Evolutionary conservation across 2,888 invertebrate species (phyloP).

Genomic region (Ophion ventricosus): DNA sequence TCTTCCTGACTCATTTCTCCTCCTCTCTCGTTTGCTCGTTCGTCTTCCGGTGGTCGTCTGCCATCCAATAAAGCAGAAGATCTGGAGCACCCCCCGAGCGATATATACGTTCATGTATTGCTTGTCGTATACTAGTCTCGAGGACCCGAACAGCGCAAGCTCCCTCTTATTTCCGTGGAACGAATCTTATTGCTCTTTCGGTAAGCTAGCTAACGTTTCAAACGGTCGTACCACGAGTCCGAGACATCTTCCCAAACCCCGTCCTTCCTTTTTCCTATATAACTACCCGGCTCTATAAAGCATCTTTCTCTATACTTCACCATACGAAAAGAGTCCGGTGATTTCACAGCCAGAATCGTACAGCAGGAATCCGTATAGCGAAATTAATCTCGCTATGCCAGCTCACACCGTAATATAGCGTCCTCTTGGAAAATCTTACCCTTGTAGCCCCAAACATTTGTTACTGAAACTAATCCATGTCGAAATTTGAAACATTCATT

Average conservation of each 20-base stretch:
- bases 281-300: slow-evolving; percentile 11
- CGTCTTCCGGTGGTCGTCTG: slow-evolving; percentile 40
- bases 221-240: slow-evolving; percentile 40
- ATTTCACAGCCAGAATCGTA: slow-evolving; percentile 26
- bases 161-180: slow-evolving; percentile 57
- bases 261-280: slow-evolving; percentile 27
- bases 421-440: slow-evolving; percentile 15
- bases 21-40: slow-evolving; percentile 18
- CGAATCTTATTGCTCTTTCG: slow-evolving; percentile 57
- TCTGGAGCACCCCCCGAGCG: slow-evolving; percentile 31
- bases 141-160: slow-evolving; percentile 34
- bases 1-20: too few species aligned
- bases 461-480: slow-evolving; percentile 1
- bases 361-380: slow-evolving; percentile 2
- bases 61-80: slow-evolving; percentile 57
- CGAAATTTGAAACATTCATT: not conserved
- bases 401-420: slow-evolving; percentile 29
- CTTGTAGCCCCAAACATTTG: not conserved
- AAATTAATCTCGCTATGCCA: slow-evolving; percentile 44
- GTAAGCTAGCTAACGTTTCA: slow-evolving; percentile 51
- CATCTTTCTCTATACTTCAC: slow-evolving; percentile 23
- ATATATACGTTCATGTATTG: slow-evolving; percentile 40
- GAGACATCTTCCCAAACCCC: slow-evolving; percentile 24
- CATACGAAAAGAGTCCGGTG: slow-evolving; percentile 36
- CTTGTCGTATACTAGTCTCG: slow-evolving; percentile 38